A percentile compares a stretch with the other conserved stretches of the same genome.
Conservation (phyloP, 2,113 vertebrate genomes). For the Myotis brandtii region DNA sequence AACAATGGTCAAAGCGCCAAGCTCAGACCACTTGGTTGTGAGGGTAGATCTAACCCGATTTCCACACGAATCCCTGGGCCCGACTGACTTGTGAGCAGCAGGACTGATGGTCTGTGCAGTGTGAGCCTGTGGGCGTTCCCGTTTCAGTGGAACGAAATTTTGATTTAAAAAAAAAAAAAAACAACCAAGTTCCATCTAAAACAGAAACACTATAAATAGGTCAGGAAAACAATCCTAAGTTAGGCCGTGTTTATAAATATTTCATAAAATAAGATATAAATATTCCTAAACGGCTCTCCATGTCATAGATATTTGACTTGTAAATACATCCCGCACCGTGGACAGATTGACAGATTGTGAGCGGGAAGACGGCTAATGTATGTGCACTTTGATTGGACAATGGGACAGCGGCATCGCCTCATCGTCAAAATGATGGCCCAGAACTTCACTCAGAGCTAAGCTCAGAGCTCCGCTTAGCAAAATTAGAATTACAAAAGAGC, state of each 20-base stretch:
- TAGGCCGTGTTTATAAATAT: neutral
- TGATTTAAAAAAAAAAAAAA: neutral
- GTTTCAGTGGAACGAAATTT: neutral
- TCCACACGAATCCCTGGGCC: neutral
- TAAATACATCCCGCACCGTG: neutral
- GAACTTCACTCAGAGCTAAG: neutral
- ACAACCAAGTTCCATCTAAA: neutral
- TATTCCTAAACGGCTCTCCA: neutral
- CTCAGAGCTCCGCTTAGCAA: neutral
- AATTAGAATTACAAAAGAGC: neutral
- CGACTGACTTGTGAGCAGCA: neutral
- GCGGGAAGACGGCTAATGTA: neutral
- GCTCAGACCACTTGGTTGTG: neutral
- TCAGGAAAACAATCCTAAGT: neutral
- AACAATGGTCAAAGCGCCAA: neutral
- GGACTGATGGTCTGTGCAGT: neutral
- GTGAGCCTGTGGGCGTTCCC: neutral
- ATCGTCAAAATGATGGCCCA: neutral
- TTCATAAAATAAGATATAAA: neutral
- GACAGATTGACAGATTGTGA: neutral
- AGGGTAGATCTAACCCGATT: neutral
- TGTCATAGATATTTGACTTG: neutral
- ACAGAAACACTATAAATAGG: neutral
- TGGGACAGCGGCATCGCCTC: neutral
- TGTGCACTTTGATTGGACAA: neutral